A percentile compares a stretch with the other conserved stretches of the same genome.
Conservation (phyloP, 2,113 vertebrate genomes). For the Podocnemis expansa region DNA sequence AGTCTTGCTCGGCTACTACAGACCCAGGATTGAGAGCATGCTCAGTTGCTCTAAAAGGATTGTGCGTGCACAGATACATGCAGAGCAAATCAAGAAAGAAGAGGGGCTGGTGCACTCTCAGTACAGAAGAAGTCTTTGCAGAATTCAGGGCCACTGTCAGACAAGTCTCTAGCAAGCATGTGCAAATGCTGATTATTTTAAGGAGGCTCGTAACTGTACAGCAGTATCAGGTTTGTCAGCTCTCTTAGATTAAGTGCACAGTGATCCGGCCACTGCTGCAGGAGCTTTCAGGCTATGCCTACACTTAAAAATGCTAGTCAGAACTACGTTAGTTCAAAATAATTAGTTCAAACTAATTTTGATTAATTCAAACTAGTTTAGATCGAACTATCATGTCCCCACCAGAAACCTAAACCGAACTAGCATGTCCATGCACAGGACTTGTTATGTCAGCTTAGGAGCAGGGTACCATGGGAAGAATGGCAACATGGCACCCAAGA, state of each 20-base stretch:
- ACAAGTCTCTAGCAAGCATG: rapidly evolving
- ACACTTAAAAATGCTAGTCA: too few relatives aligned
- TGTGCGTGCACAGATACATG: background rate
- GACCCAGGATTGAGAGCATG: background rate
- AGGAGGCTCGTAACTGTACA: background rate
- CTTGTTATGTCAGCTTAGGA: too few relatives aligned
- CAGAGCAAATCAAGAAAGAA: background rate
- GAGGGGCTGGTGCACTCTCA: background rate
- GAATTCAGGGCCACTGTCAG: background rate
- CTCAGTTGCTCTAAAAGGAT: background rate
- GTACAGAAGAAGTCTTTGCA: background rate
- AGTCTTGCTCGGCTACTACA: background rate
- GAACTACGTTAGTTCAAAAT: too few relatives aligned
- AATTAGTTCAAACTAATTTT: too few relatives aligned
- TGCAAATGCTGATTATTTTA: background rate
- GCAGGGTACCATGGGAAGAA: too few relatives aligned
- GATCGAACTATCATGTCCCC: too few relatives aligned
- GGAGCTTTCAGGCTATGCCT: too few relatives aligned
- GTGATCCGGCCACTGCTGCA: background rate
- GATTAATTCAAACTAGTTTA: too few relatives aligned
- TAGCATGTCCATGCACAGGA: too few relatives aligned
- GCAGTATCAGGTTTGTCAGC: background rate
- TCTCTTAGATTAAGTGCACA: background rate
- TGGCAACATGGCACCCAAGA: too few relatives aligned
- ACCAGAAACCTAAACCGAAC: too few relatives aligned